Conservation (phyloP, 2,113 vertebrate genomes). For the Antechinus stuartii region DNA sequence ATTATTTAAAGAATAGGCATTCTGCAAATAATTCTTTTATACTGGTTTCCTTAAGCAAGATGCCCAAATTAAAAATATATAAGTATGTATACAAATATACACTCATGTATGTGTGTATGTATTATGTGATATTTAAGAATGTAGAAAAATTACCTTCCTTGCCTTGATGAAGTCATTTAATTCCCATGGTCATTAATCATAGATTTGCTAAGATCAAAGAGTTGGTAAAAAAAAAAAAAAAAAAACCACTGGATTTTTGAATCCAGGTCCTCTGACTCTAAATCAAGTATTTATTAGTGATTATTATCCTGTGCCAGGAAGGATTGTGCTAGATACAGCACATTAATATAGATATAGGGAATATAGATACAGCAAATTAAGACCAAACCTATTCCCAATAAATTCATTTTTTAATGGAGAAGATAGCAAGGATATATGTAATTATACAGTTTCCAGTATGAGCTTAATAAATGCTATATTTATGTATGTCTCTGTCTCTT, state of each 20-base stretch:
- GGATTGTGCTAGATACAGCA: background rate
- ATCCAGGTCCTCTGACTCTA: background rate
- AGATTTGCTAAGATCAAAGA: background rate
- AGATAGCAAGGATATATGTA: background rate
- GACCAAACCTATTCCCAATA: background rate
- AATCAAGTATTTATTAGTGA: background rate
- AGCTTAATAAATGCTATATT: background rate
- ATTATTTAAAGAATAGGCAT: background rate
- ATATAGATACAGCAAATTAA: background rate
- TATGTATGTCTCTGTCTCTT: background rate
- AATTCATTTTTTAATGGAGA: background rate
- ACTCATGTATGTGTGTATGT: background rate
- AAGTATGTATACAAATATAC: background rate
- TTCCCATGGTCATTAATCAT: background rate
- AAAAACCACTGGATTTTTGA: background rate
- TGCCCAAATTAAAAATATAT: background rate
- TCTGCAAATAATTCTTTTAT: background rate
- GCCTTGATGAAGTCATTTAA: background rate
- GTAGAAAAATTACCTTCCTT: background rate
- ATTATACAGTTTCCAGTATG: background rate
- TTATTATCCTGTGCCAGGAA: background rate
- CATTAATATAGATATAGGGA: too few species aligned
- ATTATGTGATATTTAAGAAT: background rate
- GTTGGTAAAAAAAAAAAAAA: background rate
- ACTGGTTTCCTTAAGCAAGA: background rate